Evolutionary conservation across 2,888 invertebrate species (phyloP), one percentile per base, ranked within the genome.

Genomic region (Arctia plantaginis): DNA sequence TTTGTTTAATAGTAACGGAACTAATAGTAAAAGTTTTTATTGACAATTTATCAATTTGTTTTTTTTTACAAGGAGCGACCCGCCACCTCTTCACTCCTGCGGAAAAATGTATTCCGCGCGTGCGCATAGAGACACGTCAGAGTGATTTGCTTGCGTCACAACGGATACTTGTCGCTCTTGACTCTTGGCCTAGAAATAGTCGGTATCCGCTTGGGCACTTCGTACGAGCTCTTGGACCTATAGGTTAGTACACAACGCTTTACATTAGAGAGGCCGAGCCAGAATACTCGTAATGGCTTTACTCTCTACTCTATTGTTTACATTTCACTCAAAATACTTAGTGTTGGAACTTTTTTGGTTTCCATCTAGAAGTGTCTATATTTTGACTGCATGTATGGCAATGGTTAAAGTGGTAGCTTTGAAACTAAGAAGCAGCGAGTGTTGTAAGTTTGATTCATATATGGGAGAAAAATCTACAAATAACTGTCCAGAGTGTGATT

Each of bases 161-260:
- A 89, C 97, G 99, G 76, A 98, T 99, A 68, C 97, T 99, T 23
- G 99, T 99, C 0, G 98, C 99, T 0, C 98, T 99, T 64, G 99
- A 99, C 95, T 97, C 98, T 6, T 99, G 99, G 99, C 99, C 99
- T 0, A 96, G 98, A 71, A 97, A 98, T 90, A 99, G 99, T 3
- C 97, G 99, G 72, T 99, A 99, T 93, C 99, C 99, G 1, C 96
- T 98, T 92, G 99, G 99, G 4, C 99, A 99, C 93, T 99, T 99
- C 94, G 99, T 99, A 0, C 96, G 99, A 80, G 98, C 98, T 0
- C 96, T 99, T 13, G 99, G 99, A 27, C 97, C 97, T 70, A 97
- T 99, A 77, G 96, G 95, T 95, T 81, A 6, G 70, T 41, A 23
- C n/a, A 18, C 10, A 47, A 20, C 4, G 7, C 7, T 7, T 27